Base-by-base conservation (phyloP, 2,113 vertebrate genomes). In the Oophaga pumilio region DNA sequence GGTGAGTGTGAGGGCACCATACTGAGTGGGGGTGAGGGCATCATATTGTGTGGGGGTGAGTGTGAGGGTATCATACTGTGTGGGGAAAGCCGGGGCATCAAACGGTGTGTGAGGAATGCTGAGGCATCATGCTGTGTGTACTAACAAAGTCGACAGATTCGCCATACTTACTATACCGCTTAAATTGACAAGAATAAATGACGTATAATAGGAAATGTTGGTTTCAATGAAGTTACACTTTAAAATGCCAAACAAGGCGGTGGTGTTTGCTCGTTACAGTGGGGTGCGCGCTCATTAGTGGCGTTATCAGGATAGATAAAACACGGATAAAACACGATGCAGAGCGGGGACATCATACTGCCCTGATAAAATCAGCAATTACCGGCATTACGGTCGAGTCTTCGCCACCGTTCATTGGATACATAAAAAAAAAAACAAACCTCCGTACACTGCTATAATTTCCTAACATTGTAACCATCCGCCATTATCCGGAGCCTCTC, bases 331-430 rank as follows among this genome's bases (percentile, higher is more conserved):
- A 76, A 56, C 22, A 26, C 50, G 24, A n/a, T 24, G 18, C 12
- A 76, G 73, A 18, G 1, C 4, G 74, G 18, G 43, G 43, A 49
- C 74, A 76, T 76, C 43, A 52, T 52, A n/a, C 52, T n/a, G 1
- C 49, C 11, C 74, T 52, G 74, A 76, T 76, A 76, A 52, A 22
- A 76, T 76, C 74, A 52, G 7, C 49, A 56, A 78, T 78, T 56
- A 56, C 22, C 22, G 7, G 50, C 14, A 26, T 78, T n/a, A 56
- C 50, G n/a, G 24, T 78, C 33, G 14, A 22, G 33, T 20, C 73
- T n/a, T 20, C 20, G 3, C 18, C 33, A 8, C 33, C 71, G 5
- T 18, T 18, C 73, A 76, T 49, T 49, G n/a, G 20, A 52, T 26
- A 69, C 66, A 17, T 22, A 11, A 10, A 66, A 24, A n/a, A 20